phyloP scores from a whole-genome alignment of 2,888 invertebrate genomes.

The Cancer borealis region DNA sequence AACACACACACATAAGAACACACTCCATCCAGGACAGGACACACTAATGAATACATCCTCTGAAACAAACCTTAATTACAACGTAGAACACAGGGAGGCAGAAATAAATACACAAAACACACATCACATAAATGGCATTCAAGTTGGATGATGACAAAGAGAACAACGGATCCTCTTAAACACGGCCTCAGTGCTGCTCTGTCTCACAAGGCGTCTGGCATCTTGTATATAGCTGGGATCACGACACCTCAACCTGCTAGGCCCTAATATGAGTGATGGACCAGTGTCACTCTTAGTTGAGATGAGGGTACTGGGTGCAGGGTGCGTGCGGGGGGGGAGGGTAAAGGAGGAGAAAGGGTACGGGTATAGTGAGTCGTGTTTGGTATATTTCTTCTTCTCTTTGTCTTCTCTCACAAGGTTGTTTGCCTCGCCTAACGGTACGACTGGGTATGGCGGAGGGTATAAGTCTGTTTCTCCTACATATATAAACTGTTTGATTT shows the following conservation, averaged over 20 bases:
- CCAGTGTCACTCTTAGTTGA: slow-evolving; percentile 16
- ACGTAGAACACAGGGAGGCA: neutral
- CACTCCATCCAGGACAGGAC: neutral
- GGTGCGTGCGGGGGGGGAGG: neutral
- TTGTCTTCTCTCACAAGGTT: neutral
- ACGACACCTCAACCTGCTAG: neutral
- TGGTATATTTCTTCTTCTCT: neutral
- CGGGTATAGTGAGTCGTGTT: neutral
- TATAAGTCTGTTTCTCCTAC: neutral
- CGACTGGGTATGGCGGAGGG: neutral
- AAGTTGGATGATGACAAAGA: neutral
- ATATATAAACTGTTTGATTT: neutral
- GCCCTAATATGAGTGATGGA: slow-evolving; percentile 10
- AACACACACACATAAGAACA: neutral
- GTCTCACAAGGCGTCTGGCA: slow-evolving; percentile 48
- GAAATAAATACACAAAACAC: neutral
- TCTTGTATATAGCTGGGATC: slow-evolving; percentile 37
- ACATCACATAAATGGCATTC: neutral
- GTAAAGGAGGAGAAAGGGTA: neutral
- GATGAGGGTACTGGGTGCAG: neutral
- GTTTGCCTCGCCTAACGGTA: neutral
- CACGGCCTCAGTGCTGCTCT: slow-evolving; percentile 17
- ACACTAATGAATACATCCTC: slow-evolving; percentile 30
- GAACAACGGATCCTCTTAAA: slow-evolving; percentile 1
- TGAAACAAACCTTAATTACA: slow-evolving; percentile 36